A percentile compares a stretch with the other conserved stretches of the same genome.
These are phyloP conservation scores for Limnodromus scolopaceus DNA, from an alignment of 2,797 vertebrate genomes.

Conservation along the genomic window DNA sequence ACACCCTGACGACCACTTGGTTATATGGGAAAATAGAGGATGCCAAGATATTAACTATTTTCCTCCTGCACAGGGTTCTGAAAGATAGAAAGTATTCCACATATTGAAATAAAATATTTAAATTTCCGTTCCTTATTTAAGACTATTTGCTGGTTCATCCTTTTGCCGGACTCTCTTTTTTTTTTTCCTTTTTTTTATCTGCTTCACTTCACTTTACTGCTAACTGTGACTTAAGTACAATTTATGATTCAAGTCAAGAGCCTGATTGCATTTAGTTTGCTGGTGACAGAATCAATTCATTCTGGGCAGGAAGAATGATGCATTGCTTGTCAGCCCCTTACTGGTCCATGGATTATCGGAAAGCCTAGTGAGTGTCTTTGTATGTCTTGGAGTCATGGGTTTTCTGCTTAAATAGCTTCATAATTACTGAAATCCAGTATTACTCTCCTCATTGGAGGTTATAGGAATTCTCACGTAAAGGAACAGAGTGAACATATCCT, in stretches of 20 bases:
- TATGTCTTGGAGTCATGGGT: background rate
- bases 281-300: constrained; percentile 73
- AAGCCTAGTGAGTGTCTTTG: background rate
- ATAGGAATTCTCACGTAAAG: background rate
- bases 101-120: background rate
- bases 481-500: background rate
- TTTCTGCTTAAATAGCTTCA: constrained; percentile 9
- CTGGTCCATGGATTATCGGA: background rate
- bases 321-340: constrained; percentile 45
- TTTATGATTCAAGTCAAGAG: constrained; percentile 69
- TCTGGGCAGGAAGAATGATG: constrained; percentile 42
- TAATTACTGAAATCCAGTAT: background rate
- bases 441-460: background rate
- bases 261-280: constrained; percentile 71
- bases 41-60: background rate
- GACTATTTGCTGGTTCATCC: background rate
- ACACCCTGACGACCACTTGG: background rate
- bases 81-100: background rate
- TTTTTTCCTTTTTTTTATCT: background rate
- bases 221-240: constrained; percentile 51
- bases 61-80: background rate
- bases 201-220: background rate
- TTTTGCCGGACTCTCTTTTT: background rate
- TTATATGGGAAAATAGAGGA: background rate
- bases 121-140: background rate